phyloP scores from a whole-genome alignment of 2,888 invertebrate species.

The Mylabris sibirica region DNA sequence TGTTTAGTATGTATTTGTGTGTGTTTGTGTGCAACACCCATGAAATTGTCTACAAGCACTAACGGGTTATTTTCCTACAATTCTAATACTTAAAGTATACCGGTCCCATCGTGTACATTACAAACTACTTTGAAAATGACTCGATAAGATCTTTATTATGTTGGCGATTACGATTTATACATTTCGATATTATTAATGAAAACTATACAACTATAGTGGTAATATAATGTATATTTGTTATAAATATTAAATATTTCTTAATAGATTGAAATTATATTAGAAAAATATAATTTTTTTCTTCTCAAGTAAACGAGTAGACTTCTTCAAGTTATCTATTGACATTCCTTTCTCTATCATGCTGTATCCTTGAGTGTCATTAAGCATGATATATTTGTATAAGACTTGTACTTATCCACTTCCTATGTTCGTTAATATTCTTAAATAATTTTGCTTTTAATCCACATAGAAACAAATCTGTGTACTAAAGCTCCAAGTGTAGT shows the following conservation, averaged over 20 bases:
- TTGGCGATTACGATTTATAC: conserved; percentile 15
- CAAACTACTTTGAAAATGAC: conserved; percentile 14
- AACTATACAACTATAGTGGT: neutral
- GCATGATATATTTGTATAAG: conserved; percentile 9
- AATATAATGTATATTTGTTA: neutral
- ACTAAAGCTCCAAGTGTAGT: too few species aligned
- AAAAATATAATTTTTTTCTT: neutral
- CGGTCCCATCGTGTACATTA: conserved; percentile 10
- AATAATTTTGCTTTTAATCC: neutral
- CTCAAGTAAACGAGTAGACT: neutral
- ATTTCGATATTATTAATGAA: conserved; percentile 16
- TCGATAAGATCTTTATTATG: conserved; percentile 15
- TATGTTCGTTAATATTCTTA: neutral
- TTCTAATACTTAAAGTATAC: conserved; percentile 4
- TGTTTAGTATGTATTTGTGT: conserved; percentile 14
- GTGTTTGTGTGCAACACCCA: conserved; percentile 30
- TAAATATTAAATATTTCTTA: neutral
- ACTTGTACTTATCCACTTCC: neutral
- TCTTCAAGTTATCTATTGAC: neutral
- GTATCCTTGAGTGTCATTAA: conserved; percentile 8
- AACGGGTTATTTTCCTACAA: conserved; percentile 35
- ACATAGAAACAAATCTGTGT: neutral
- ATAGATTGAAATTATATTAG: neutral
- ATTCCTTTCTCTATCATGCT: neutral
- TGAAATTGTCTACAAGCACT: conserved; percentile 41